phyloP scores from a whole-genome alignment of 2,797 vertebrate genomes.

The Mionectes olivaceus region DNA sequence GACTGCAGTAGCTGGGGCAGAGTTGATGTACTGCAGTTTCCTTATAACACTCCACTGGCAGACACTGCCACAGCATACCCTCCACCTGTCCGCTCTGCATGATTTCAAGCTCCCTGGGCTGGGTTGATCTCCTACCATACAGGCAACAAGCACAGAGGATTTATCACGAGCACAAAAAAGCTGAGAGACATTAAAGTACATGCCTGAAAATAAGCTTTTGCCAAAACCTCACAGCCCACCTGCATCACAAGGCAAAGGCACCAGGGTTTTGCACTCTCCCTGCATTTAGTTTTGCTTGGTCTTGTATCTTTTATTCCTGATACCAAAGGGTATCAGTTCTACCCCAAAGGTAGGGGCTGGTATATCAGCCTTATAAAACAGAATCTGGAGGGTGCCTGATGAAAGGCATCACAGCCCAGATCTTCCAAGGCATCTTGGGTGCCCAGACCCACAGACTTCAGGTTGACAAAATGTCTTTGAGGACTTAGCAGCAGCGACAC shows the following conservation, averaged over 20 bases:
- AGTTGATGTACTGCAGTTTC: not conserved
- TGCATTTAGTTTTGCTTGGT: not conserved
- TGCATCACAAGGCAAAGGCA: not conserved
- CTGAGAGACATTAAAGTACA: not conserved
- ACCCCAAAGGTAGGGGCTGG: not conserved
- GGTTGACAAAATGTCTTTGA: not conserved
- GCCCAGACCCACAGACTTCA: not conserved
- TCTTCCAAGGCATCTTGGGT: not conserved
- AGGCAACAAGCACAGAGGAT: not conserved
- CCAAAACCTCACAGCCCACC: fast-evolving
- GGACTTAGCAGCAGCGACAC: not conserved
- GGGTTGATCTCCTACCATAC: not conserved
- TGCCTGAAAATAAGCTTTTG: not conserved
- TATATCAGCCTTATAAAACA: not conserved
- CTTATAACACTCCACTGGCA: not conserved
- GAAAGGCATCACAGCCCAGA: not conserved
- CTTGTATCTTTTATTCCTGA: not conserved
- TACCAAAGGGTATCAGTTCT: not conserved
- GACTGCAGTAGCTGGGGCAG: not conserved
- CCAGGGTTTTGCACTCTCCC: not conserved
- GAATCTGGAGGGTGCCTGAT: not conserved
- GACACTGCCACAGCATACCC: not conserved
- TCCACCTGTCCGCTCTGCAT: not conserved
- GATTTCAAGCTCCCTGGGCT: not conserved
- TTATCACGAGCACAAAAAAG: not conserved